phyloP scores from a whole-genome alignment of 1,140 invertebrate species.

The Augochlora pura region DNA sequence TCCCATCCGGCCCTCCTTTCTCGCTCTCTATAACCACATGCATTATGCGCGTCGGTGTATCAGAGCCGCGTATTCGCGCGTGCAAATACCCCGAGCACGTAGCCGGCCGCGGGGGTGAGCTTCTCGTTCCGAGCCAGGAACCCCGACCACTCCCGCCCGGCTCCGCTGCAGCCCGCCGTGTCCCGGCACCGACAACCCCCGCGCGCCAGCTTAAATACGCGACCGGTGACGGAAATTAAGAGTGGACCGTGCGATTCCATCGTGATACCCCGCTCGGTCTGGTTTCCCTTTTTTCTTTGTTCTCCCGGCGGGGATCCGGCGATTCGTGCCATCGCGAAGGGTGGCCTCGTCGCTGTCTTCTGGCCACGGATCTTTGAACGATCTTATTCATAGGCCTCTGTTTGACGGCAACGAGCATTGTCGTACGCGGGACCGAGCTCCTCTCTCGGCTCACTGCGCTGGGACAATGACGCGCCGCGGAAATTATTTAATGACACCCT shows the following conservation, averaged over 20 bases:
- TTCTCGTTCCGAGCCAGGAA: constrained; percentile 29
- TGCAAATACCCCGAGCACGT: constrained; percentile 55
- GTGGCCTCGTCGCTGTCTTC: too few species aligned
- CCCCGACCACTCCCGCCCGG: not conserved
- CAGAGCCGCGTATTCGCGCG: constrained; percentile 59
- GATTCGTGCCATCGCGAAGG: too few species aligned
- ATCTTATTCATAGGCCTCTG: not conserved
- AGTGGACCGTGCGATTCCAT: constrained; percentile 40
- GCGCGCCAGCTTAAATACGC: constrained; percentile 33
- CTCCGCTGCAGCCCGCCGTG: too few species aligned
- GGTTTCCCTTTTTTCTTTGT: constrained; percentile 6
- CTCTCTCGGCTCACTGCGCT: too few species aligned
- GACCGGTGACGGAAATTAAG: constrained; percentile 48
- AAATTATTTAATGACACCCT: too few species aligned
- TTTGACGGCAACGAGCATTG: too few species aligned
- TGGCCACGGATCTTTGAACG: not conserved
- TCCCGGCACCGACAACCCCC: not conserved
- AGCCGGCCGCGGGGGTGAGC: constrained; percentile 26
- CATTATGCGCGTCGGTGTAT: constrained; percentile 60
- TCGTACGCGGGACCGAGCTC: too few species aligned
- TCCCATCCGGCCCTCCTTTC: constrained; percentile 42
- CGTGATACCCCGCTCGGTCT: constrained; percentile 1
- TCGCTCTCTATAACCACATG: constrained; percentile 49
- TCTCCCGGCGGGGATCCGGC: not conserved
- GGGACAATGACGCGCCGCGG: too few species aligned